A percentile compares a stretch with the other conserved stretches of the same genome.
These are phyloP conservation scores for Entelurus aequoreus DNA, from an alignment of 2,113 vertebrate genomes.

Conservation along the genomic window DNA sequence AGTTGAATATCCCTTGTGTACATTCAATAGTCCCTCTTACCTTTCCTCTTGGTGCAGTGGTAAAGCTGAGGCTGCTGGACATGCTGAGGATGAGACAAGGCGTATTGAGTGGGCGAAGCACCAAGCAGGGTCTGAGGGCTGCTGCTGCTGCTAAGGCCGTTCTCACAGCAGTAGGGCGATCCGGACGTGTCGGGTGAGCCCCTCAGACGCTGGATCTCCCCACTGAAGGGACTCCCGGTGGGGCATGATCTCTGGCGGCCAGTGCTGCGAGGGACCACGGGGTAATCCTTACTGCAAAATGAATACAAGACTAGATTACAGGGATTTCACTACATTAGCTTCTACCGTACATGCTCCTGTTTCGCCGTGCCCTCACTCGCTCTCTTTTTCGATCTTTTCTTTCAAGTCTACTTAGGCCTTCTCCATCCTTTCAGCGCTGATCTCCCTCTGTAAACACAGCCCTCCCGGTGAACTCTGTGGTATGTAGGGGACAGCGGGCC, in stretches of 20 bases:
- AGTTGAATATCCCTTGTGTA: too few species aligned
- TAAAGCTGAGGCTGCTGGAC: slow-evolving; percentile 79
- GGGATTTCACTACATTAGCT: slow-evolving; percentile 7
- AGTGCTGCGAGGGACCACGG: slow-evolving; percentile 86
- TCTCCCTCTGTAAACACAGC: slow-evolving; percentile 47
- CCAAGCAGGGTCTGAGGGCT: slow-evolving; percentile 82
- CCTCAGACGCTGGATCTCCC: slow-evolving; percentile 73
- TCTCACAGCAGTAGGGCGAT: slow-evolving; percentile 90
- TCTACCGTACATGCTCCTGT: slow-evolving; percentile 1
- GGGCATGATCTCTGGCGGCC: slow-evolving; percentile 84
- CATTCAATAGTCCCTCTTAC: slow-evolving; percentile 48
- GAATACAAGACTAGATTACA: not conserved
- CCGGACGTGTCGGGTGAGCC: slow-evolving; percentile 73
- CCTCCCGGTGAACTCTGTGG: slow-evolving; percentile 62
- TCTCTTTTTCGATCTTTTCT: slow-evolving; percentile 19
- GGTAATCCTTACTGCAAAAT: slow-evolving; percentile 85
- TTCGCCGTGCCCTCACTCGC: slow-evolving; percentile 1
- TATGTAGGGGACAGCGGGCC: slow-evolving; percentile 58
- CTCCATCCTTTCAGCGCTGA: slow-evolving; percentile 51
- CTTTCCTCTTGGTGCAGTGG: slow-evolving; percentile 91
- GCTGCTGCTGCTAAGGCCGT: slow-evolving; percentile 72
- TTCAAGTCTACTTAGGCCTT: slow-evolving; percentile 32
- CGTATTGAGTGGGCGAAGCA: slow-evolving; percentile 74
- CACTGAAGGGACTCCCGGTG: slow-evolving; percentile 81
- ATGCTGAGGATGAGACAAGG: slow-evolving; percentile 67